A percentile compares a stretch with the other conserved stretches of the same genome.
phyloP scores from a whole-genome alignment of 2,888 invertebrate genomes.

The Graphium colonna region DNA sequence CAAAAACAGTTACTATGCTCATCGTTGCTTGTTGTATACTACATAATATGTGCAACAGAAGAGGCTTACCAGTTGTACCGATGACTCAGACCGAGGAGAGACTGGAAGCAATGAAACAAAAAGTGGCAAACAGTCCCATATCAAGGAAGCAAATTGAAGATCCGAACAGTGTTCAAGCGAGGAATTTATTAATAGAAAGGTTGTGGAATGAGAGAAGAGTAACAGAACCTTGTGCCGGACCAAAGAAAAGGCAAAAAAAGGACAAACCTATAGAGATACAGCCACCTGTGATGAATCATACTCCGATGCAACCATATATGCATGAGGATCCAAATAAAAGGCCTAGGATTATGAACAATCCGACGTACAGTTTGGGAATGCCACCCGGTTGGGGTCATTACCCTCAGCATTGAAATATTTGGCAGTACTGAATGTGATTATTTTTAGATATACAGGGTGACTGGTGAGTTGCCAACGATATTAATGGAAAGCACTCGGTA shows the following conservation, averaged over 20 bases:
- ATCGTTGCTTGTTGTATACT: slow-evolving; percentile 62
- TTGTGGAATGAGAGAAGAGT: slow-evolving; percentile 60
- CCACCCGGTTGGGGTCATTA: slow-evolving; percentile 66
- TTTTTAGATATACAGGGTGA: no score
- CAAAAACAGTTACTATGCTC: slow-evolving; percentile 54
- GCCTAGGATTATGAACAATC: slow-evolving; percentile 51
- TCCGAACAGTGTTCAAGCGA: slow-evolving; percentile 43
- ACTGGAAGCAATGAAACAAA: slow-evolving; percentile 66
- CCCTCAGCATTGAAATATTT: slow-evolving; percentile 47
- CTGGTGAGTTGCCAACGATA: no score
- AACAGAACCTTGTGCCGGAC: slow-evolving; percentile 43
- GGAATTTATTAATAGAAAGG: slow-evolving; percentile 48
- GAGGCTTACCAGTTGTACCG: slow-evolving; percentile 45
- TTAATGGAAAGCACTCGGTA: no score
- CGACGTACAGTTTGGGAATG: slow-evolving; percentile 51
- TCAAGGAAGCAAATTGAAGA: slow-evolving; percentile 56
- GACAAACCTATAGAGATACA: slow-evolving; percentile 45
- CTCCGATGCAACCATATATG: slow-evolving; percentile 27
- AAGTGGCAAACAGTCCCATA: slow-evolving; percentile 62
- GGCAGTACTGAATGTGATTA: slow-evolving; percentile 5
- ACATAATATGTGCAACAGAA: slow-evolving; percentile 57
- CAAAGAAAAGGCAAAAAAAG: slow-evolving; percentile 60
- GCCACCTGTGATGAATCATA: slow-evolving; percentile 31
- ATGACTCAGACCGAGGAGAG: slow-evolving; percentile 65
- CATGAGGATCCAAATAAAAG: slow-evolving; percentile 60